Evolutionary conservation across 2,113 vertebrate genomes (phyloP).

Genomic region (human): GRCh38 chr22:44624501-44625000

Average conservation of each 20-base stretch:
- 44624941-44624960: fast-evolving
- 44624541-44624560: too few relatives aligned
- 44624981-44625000: background rate
- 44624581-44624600: background rate
- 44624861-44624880: fast-evolving
- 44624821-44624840: background rate
- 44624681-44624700: background rate
- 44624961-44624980: fast-evolving
- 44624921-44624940: background rate
- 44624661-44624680: background rate
- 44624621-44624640: fast-evolving
- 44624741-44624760: background rate
- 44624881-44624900: too few relatives aligned
- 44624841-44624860: background rate
- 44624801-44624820: background rate
- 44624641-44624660: background rate
- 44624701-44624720: fast-evolving
- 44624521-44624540: background rate
- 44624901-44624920: too few relatives aligned
- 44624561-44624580: background rate
- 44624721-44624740: background rate
- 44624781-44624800: fast-evolving
- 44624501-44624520: background rate
- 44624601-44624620: fast-evolving
- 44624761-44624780: fast-evolving